Conservation (phyloP, 2,888 invertebrate species). For the Colletes collaris region DNA sequence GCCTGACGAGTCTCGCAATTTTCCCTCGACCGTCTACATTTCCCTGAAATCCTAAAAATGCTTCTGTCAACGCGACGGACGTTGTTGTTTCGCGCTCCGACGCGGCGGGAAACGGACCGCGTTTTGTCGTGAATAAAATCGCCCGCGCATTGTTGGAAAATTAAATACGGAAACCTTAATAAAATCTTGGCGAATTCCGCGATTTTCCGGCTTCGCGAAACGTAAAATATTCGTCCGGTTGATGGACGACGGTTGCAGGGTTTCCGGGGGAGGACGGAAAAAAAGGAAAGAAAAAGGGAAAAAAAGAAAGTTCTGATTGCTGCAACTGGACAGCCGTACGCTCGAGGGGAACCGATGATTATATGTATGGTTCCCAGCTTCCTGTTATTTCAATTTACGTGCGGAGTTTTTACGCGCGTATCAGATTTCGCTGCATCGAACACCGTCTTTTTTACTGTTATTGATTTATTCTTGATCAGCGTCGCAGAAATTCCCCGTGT, state of each 20-base stretch:
- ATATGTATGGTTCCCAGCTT: slow-evolving; percentile 32
- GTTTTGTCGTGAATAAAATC: slow-evolving; percentile 17
- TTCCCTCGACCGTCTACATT: slow-evolving; percentile 6
- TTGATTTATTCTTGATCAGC: slow-evolving; percentile 14
- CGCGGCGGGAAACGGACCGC: slow-evolving; percentile 4
- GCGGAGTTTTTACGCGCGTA: slow-evolving; percentile 15
- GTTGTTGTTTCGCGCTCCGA: slow-evolving; percentile 17
- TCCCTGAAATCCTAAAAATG: slow-evolving; percentile 57
- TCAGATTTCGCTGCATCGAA: slow-evolving; percentile 21
- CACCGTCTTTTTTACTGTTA: neutral
- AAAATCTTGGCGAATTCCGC: slow-evolving; percentile 69
- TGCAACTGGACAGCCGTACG: slow-evolving; percentile 41
- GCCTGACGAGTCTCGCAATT: neutral
- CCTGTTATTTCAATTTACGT: slow-evolving; percentile 45
- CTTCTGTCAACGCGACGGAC: slow-evolving; percentile 29
- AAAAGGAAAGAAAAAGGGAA: slow-evolving; percentile 4
- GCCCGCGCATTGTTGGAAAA: slow-evolving; percentile 55
- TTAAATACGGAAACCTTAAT: slow-evolving; percentile 73
- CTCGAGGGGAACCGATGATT: slow-evolving; percentile 39
- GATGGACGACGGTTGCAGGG: slow-evolving; percentile 69
- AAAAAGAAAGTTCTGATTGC: slow-evolving; percentile 45
- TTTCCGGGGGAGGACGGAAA: slow-evolving; percentile 68
- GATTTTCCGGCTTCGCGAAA: slow-evolving; percentile 78
- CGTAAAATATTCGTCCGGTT: slow-evolving; percentile 73
- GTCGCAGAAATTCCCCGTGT: neutral